Conservation (phyloP, 2,113 vertebrate genomes). For the Cricetomys ansorgei region DNA sequence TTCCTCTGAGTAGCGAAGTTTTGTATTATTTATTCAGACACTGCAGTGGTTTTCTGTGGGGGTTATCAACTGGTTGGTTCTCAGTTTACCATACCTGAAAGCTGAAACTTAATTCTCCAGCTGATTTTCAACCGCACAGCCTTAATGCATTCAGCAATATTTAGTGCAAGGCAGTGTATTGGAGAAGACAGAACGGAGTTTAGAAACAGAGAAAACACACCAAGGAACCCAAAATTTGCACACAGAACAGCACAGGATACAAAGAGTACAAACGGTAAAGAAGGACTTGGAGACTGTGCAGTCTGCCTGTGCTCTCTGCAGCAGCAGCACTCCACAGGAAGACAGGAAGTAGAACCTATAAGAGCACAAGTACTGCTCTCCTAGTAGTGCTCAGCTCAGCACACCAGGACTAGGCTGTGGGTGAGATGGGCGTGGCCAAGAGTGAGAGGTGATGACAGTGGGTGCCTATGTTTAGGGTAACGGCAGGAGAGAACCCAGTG, state of each 20-base stretch:
- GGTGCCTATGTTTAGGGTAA: background rate
- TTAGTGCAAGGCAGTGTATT: background rate
- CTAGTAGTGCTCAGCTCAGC: background rate
- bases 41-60: background rate
- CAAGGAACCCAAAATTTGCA: background rate
- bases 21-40: background rate
- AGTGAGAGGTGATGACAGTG: background rate
- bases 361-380: background rate
- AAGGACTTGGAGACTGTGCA: background rate
- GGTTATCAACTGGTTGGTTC: background rate
- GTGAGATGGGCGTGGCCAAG: background rate
- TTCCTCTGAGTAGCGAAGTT: background rate
- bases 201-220: background rate
- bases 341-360: background rate
- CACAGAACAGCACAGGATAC: background rate
- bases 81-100: background rate
- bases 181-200: background rate
- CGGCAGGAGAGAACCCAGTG: background rate
- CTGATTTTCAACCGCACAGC: background rate
- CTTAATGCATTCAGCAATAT: conserved; percentile 25
- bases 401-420: background rate
- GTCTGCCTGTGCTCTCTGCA: background rate
- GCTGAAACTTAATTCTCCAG: background rate
- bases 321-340: background rate
- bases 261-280: background rate